These are phyloP conservation scores for Drosophila mercatorum DNA, from an alignment of 2,888 invertebrate species.

Conservation along the genomic window DNA sequence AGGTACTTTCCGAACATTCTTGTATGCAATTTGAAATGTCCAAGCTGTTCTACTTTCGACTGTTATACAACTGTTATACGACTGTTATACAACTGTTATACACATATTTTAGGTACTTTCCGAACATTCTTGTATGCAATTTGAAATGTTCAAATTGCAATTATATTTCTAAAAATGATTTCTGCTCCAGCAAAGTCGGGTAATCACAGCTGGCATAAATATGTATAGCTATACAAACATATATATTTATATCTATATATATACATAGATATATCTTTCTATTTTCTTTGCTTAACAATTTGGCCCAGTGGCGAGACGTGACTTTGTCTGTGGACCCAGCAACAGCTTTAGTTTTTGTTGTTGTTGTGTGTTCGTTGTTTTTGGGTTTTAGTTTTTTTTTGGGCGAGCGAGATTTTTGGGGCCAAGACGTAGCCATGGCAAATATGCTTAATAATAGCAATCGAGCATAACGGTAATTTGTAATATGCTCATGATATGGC, in stretches of 20 bases:
- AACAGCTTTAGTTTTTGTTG: conserved; percentile 19
- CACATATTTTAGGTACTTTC: background rate
- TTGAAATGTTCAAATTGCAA: too few species aligned
- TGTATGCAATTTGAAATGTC: too few species aligned
- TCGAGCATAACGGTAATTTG: conserved; percentile 55
- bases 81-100: background rate
- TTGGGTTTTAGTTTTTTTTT: conserved; percentile 11
- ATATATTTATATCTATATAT: background rate
- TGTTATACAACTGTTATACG: background rate
- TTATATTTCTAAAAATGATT: background rate
- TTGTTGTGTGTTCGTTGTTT: background rate
- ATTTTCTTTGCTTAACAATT: conserved; percentile 58
- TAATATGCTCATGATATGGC: conserved; percentile 60
- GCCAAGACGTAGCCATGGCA: conserved; percentile 51
- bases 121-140: too few species aligned
- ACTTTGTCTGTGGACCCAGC: conserved; percentile 41
- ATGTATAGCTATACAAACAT: background rate
- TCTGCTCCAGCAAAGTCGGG: background rate
- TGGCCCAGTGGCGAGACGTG: conserved; percentile 53
- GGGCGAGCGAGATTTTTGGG: conserved; percentile 46
- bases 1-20: too few species aligned
- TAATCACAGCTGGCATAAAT: background rate
- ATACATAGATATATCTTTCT: conserved; percentile 9
- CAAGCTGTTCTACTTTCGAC: background rate
- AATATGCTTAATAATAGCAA: conserved; percentile 63